Base-by-base conservation (phyloP, 2,888 invertebrate species). In the Nemotelus nigrinus region DNA sequence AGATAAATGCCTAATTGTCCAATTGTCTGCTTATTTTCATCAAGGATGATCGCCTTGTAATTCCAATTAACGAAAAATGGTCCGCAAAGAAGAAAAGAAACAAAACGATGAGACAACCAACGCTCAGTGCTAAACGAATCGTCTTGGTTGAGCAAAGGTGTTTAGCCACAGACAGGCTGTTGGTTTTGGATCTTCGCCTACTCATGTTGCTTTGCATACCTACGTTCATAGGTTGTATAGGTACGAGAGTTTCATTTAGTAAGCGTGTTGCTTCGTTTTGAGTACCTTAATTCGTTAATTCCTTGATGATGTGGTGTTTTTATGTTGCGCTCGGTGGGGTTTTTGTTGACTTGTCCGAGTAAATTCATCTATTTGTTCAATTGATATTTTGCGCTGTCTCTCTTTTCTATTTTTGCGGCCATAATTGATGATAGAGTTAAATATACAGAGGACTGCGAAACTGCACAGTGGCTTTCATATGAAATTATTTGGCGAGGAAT, bases 31-130 rank as follows among this genome's bases (percentile, higher is more conserved):
- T n/a, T 50, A 3, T 39, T 74, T 74, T 74, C 63, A 63, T 74
- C 74, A 74, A 63, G 60, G 74, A 79, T 78, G 70, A 72, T 77
- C 78, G 53, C 50, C 25, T 57, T 64, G 76, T 78, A 78, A 76
- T 68, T 77, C 78, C 78, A 78, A 78, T 78, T 72, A 78, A 50
- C 55, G 55, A 55, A 55, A 55, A 43, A 70, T 55, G 55, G 55
- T 53, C 45, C 10, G 53, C 41, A 63, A 41, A 53, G 55, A 55
- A 39, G 70, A 70, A 70, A 53, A 53, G 53, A 53, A 39, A 67
- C 48, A 45, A 50, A 6, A n/a, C 53, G 43, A 53, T 55, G 25
- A 48, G 45, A 39, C n/a, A 64, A 44, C 64, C 4, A 43, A 64
- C 45, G 6, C 25, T 25, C 25, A 25, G 25, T 25, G 25, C 25